Evolutionary conservation across 2,888 invertebrate species (phyloP).

Genomic region (Andrena bicolor): DNA sequence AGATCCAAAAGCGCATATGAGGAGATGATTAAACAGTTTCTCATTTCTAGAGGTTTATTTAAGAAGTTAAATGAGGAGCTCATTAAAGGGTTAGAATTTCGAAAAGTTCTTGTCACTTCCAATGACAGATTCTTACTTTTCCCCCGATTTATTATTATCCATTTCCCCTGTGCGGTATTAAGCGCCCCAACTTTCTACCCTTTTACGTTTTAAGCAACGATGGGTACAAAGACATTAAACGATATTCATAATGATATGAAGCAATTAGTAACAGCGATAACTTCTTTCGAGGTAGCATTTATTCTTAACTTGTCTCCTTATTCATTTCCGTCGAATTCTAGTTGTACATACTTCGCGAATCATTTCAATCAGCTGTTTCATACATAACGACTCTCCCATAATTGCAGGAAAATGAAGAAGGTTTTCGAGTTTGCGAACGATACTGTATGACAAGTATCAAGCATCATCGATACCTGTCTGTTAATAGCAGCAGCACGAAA

Average conservation of each 20-base stretch:
- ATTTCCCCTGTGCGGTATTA: background rate
- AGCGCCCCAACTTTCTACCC: slow-evolving; percentile 3
- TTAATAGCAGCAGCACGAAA: slow-evolving; percentile 85
- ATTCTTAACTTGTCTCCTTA: background rate
- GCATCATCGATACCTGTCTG: slow-evolving; percentile 85
- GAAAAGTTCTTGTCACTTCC: background rate
- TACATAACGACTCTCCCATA: slow-evolving; percentile 6
- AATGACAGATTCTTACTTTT: background rate
- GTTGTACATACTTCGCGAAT: background rate
- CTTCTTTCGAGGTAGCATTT: slow-evolving; percentile 78
- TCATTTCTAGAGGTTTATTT: background rate
- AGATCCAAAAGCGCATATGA: background rate
- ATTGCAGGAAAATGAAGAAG: slow-evolving; percentile 81
- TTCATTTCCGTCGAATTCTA: background rate
- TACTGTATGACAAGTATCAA: slow-evolving; percentile 84
- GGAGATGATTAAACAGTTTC: background rate
- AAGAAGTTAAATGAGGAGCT: slow-evolving; percentile 1
- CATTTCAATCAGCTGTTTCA: background rate
- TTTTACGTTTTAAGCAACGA: slow-evolving; percentile 87
- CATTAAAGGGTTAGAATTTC: slow-evolving; percentile 32
- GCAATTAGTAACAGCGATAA: slow-evolving; percentile 79
- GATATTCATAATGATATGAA: slow-evolving; percentile 82
- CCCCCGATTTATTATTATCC: background rate
- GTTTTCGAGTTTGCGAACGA: slow-evolving; percentile 83
- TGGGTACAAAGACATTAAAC: slow-evolving; percentile 84